A percentile compares a stretch with the other conserved stretches of the same genome.
phyloP scores from a whole-genome alignment of 2,888 invertebrate genomes.

The Leptopterna dolabrata region DNA sequence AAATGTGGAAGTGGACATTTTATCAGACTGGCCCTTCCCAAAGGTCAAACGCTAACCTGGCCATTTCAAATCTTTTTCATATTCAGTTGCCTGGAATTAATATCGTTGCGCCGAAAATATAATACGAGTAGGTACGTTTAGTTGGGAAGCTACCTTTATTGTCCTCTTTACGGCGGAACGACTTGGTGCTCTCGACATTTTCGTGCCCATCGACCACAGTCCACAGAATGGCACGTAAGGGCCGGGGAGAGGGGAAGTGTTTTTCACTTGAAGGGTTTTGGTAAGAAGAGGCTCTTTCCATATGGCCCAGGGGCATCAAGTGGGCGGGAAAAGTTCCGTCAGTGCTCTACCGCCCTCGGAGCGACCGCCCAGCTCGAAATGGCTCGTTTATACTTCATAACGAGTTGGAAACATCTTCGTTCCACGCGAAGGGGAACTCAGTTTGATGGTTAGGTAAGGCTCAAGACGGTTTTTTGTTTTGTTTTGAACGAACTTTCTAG shows the following conservation, averaged over 20 bases:
- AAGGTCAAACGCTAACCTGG: no score
- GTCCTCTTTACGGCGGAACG: neutral
- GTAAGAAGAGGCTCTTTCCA: neutral
- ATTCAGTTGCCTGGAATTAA: neutral
- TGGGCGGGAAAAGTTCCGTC: conserved; percentile 1
- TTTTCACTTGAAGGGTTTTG: conserved; percentile 6
- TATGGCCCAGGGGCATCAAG: conserved; percentile 14
- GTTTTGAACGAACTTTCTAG: no score
- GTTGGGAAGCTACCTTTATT: neutral
- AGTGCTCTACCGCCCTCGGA: neutral
- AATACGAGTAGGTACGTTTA: neutral
- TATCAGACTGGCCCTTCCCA: no score
- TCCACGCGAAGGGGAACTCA: neutral
- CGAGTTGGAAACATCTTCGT: conserved; percentile 47
- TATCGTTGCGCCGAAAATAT: neutral
- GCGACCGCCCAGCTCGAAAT: conserved; percentile 11
- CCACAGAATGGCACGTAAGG: neutral
- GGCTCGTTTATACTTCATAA: conserved; percentile 54
- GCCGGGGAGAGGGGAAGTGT: neutral
- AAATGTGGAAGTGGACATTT: no score
- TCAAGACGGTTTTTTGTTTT: neutral
- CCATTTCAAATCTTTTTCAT: no score
- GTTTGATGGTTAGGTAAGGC: neutral
- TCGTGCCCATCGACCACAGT: neutral
- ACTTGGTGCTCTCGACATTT: neutral